phyloP scores from a whole-genome alignment of 2,888 invertebrate genomes.

The Thera britannica region DNA sequence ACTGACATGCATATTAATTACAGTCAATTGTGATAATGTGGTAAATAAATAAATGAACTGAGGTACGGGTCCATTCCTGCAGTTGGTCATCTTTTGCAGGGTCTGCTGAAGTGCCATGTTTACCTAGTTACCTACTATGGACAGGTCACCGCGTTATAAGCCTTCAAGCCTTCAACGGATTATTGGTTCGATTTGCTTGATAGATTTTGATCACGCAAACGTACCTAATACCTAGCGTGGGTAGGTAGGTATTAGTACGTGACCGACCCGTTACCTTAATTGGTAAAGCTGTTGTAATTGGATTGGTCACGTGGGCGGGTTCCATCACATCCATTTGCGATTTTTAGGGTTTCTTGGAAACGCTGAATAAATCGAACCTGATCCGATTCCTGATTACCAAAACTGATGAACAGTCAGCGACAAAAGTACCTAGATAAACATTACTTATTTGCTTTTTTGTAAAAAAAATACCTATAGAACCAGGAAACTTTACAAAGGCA shows the following conservation, averaged over 20 bases:
- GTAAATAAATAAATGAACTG: too few species aligned
- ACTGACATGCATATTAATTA: too few species aligned
- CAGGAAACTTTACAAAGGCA: too few species aligned
- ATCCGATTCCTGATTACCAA: not conserved
- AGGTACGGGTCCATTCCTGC: too few species aligned
- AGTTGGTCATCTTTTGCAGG: too few species aligned
- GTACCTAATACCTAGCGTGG: not conserved
- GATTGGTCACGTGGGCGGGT: slow-evolving; percentile 9
- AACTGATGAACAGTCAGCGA: not conserved
- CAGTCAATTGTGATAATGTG: too few species aligned
- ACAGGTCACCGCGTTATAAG: not conserved
- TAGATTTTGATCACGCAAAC: slow-evolving; percentile 23
- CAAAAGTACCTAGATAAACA: too few species aligned
- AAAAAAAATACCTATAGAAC: too few species aligned
- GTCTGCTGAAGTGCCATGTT: too few species aligned
- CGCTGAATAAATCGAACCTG: not conserved
- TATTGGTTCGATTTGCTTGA: slow-evolving; percentile 4
- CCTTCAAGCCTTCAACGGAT: not conserved
- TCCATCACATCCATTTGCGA: not conserved
- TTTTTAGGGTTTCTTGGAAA: not conserved
- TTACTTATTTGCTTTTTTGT: too few species aligned
- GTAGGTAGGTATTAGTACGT: slow-evolving; percentile 11
- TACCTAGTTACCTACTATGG: too few species aligned
- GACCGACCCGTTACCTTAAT: slow-evolving; percentile 18
- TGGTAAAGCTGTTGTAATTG: slow-evolving; percentile 17